A percentile compares a stretch with the other conserved stretches of the same genome.
Conservation (phyloP, 2,113 vertebrate genomes). For the Brachyistius frenatus region DNA sequence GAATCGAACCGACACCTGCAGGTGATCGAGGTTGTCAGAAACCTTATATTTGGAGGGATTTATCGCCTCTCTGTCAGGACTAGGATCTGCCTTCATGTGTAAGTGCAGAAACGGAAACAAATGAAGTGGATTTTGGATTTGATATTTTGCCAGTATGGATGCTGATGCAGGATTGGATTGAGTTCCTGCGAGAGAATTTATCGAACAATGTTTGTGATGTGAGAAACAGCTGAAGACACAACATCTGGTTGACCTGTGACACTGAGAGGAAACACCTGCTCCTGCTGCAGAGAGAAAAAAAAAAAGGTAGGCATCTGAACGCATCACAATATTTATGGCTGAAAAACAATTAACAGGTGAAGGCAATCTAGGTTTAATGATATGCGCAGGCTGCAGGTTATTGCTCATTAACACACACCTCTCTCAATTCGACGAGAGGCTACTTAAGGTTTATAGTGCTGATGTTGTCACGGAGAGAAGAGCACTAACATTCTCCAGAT, state of each 20-base stretch:
- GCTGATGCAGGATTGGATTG: neutral
- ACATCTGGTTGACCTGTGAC: conserved; percentile 54
- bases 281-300: conserved; percentile 25
- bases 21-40: neutral
- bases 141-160: conserved; percentile 8
- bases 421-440: too few relatives aligned
- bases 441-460: too few relatives aligned
- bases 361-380: neutral
- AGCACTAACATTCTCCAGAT: neutral
- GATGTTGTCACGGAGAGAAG: too few relatives aligned
- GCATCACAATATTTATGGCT: neutral
- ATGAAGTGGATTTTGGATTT: conserved; percentile 27
- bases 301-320: conserved; percentile 44
- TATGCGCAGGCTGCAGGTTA: neutral
- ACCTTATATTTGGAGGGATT: conserved; percentile 12
- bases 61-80: neutral
- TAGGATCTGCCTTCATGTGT: neutral
- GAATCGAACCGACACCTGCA: conserved; percentile 14
- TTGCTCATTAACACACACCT: neutral
- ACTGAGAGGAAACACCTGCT: conserved; percentile 48
- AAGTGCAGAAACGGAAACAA: neutral
- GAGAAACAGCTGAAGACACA: conserved; percentile 46
- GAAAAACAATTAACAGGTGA: neutral
- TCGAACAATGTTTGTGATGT: conserved; percentile 7
- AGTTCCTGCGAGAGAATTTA: conserved; percentile 18